Conservation (phyloP, 2,888 invertebrate genomes). For the Steinernema hermaphroditum region DNA sequence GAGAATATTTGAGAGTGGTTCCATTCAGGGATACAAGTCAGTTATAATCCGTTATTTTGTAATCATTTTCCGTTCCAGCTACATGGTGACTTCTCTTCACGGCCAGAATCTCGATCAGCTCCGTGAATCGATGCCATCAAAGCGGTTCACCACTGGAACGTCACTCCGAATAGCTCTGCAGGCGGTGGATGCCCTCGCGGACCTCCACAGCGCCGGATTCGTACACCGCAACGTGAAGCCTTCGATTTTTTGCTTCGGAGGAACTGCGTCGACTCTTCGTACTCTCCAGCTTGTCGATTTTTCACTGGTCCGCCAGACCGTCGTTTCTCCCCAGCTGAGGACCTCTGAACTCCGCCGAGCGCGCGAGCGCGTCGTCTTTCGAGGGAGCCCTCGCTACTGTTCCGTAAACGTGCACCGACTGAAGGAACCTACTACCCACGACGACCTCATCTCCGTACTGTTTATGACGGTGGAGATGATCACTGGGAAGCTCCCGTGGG, state of each 20-base stretch:
- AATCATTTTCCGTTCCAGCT: background rate
- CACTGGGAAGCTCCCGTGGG: background rate
- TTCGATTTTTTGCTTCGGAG: conserved; percentile 6
- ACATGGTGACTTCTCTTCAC: conserved; percentile 15
- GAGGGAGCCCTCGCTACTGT: conserved; percentile 12
- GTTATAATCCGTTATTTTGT: background rate
- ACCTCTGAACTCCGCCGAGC: background rate
- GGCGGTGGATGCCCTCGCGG: background rate
- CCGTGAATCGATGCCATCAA: conserved; percentile 15
- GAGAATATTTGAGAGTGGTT: conserved; percentile 9
- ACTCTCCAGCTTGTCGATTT: conserved; percentile 1
- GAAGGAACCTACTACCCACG: background rate
- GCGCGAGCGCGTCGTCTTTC: conserved; percentile 16
- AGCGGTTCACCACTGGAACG: conserved; percentile 25
- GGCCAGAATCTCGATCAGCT: background rate
- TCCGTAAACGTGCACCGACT: conserved; percentile 13
- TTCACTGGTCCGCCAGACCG: conserved; percentile 10
- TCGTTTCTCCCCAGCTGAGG: background rate
- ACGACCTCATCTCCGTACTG: conserved; percentile 5
- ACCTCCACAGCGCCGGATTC: conserved; percentile 12
- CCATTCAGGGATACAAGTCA: conserved; percentile 18
- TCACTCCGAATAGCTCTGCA: conserved; percentile 11
- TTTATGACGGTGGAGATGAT: conserved; percentile 19
- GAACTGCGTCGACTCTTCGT: background rate
- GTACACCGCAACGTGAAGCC: conserved; percentile 25